Evolutionary conservation across 2,797 vertebrate species (phyloP), one percentile per base, ranked within the genome.

Genomic region (Cynodonichthys magdalenae): DNA sequence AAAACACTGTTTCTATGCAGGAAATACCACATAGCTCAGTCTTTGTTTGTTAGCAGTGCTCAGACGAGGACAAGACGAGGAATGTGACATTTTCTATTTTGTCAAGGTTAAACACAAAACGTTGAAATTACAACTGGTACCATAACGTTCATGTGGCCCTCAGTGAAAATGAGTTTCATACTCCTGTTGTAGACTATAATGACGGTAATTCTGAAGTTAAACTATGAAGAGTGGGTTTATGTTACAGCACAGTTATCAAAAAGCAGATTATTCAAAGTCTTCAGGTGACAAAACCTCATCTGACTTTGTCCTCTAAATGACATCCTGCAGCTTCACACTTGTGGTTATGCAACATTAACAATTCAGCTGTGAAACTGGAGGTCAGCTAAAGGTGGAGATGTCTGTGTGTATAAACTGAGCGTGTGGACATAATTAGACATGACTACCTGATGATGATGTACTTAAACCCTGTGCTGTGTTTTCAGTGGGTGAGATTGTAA

Each of bases 251-350:
- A 19, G 59, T 49, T 60, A 41, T 60, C 56, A 65, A 34, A 19
- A 17, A 10, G 41, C 31, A 28, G 59, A n/a, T 62, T 63, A 46
- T 69, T 74, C 31, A 2, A 24, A 24, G 68, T 53, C 36, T 39
- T 39, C 67, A 39, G 24, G 52, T 53, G 62, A 69, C 17, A 27
- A 52, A 17, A 31, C 63, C 48, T 31, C 53, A 54, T 44, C 59
- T 41, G 65, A 66, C 31, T 62, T 3, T 53, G 55, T 60, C 60
- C 28, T 67, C 17, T 72, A 52, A 64, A 73, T 54, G 63, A 55
- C 61, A 64, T 24, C 34, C 51, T 62, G 47, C 65, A 47, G 55
- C 59, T 48, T 15, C n/a, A 44, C 31, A 57, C 36, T 51, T 5
- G 8, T 11, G 24, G 57, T 66, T 52, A 42, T 63, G 41, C 45